Base-by-base conservation (phyloP, 2,797 vertebrate species). In the Pseudomugil tenellus region DNA sequence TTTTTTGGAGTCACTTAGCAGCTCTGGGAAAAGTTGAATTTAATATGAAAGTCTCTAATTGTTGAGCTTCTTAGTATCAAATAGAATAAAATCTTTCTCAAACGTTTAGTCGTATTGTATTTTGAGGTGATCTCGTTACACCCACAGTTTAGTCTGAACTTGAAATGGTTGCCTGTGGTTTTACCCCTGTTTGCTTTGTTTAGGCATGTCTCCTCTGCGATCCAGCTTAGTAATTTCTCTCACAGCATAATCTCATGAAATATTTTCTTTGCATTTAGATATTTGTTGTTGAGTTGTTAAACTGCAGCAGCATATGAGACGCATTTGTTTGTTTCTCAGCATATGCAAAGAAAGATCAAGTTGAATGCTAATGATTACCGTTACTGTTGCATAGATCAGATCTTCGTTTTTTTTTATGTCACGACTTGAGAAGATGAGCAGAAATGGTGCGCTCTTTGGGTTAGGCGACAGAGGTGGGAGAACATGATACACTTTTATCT, bases 401-500 rank as follows among this genome's bases (percentile, higher is more conserved):
- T 16, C 6, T 39, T 26, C 2, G 10, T 13, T 21, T 10, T 69
- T 63, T 74, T 55, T 43, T 63, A 46, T 75, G 53, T 72, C 39
- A 28, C 58, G 39, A 81, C 29, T 78, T 70, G 59, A 58, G 62
- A 74, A 63, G 61, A 83, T 28, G 71, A 82, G 61, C 72, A 61
- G 52, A 60, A 60, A 82, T 48, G 21, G 19, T 62, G 61, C 69
- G 70, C 77, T 87, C 41, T 49, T 31, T 64, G 57, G 75, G 77
- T 79, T 86, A 76, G 76, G 72, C 56, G 3, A 65, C 19, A 66
- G 56, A 73, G 28, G 63, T 66, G 72, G 63, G 72, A 67, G 61
- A 86, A 76, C 84, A 84, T 73, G 62, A 87, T 65, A 48, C 84
- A 83, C 80, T 85, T 86, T 81, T 84, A 85, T 90, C 81, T 86